Base-by-base conservation (phyloP, 2,113 vertebrate species). In the Echinops telfairi region DNA sequence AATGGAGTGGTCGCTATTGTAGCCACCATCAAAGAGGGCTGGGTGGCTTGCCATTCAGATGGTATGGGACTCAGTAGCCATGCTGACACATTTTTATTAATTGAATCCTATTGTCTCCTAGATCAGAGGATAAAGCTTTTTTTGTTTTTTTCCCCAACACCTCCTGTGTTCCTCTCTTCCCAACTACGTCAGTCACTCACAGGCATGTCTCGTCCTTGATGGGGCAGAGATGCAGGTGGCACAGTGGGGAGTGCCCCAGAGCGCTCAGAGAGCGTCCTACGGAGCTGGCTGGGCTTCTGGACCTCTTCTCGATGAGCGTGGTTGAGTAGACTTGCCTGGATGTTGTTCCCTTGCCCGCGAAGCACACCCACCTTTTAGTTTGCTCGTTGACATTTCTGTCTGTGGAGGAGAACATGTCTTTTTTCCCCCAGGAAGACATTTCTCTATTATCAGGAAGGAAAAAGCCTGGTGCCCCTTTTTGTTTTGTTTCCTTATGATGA, bases 351-450 rank as follows among this genome's bases (percentile, higher is more conserved):
- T 90, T 43, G 43, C 57, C 43, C 86, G 62, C 68, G 36, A 79
- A 75, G 19, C 17, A 79, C 16, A 83, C 1, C 57, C 3, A 0
- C 31, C 60, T 90, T 81, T 90, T 64, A 7, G 70, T 85, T 94
- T 92, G 20, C 23, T 70, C 0, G 17, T 33, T 92, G 68, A 38
- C 87, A 47, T 47, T 92, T 84, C 70, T 81, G 43, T 84, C 66
- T 93, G 17, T 3, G 14, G 40, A 90, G 92, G 73, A 25, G 12
- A 60, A 23, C 27, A 12, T 70, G 64, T 89, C 23, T 92, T 27
- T 91, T 91, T 16, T 64, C n/a, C 80, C 80, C 53, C 14, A 43
- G 84, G 33, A 91, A 91, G 77, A 93, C 87, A 60, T 92, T 22
- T 76, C 58, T 25, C 22, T 31, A 47, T 38, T 8, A 78, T 58